Evolutionary conservation across 1,140 invertebrate genomes (phyloP), one percentile per base, ranked within the genome.

Genomic region (Caenorhabditis tropicalis): DNA sequence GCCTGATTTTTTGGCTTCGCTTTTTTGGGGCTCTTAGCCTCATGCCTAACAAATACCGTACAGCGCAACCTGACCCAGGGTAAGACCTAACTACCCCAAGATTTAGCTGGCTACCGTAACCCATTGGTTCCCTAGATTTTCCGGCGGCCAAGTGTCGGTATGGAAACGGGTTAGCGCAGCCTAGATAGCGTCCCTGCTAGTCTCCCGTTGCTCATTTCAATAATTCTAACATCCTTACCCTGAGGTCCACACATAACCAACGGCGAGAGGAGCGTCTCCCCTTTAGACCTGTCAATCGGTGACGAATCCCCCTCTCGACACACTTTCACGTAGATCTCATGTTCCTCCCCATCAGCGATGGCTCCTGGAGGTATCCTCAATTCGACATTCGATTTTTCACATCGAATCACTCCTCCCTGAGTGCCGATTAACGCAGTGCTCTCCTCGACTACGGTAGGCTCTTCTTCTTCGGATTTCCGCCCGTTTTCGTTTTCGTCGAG

Each of bases 221-320:
- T n/a, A n/a, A n/a, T n/a, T n/a, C n/a, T n/a, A 21, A n/a, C 5
- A 31, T 0, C 9, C 60, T 33, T 19, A 82, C 96, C 96, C 92
- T 96, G 95, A 15, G 96, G 96, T 79, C 96, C 96, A 93, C 96
- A 97, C 94, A 97, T 96, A 87, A 97, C 95, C 87, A 97, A 93
- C 56, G 96, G 96, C 89, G 95, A 96, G 79, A 96, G 93, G 92
- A 97, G 94, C 51, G 95, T 95, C 93, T 97, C 96, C 94, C 96
- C 89, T 91, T 95, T 95, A 31, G 95, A 94, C 92, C 94, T 94
- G 92, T 96, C 95, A 91, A 96, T 93, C 82, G 95, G 95, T 81
- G 95, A 95, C 87, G 94, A 93, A 88, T 94, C 92, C 82, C 92
- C 92, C 88, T 93, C 93, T 82, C 65, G 33, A 79, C 84, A 85